A percentile compares a stretch with the other conserved stretches of the same genome.
These are phyloP conservation scores for Fringilla coelebs DNA, from an alignment of 2,797 vertebrate species.

Conservation along the genomic window DNA sequence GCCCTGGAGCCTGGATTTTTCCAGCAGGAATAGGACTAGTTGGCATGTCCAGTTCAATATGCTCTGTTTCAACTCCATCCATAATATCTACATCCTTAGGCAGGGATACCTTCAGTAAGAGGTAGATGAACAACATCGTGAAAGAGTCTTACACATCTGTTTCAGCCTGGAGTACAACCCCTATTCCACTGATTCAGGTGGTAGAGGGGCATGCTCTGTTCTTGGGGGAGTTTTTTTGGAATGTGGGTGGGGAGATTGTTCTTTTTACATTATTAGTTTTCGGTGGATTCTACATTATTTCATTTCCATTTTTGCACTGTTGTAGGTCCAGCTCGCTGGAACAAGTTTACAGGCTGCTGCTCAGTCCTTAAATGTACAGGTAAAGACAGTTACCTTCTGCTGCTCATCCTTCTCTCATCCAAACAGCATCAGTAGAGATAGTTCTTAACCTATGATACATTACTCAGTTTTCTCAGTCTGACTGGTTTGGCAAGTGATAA, in stretches of 20 bases:
- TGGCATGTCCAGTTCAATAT: not conserved
- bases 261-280: not conserved
- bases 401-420: not conserved
- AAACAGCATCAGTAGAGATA: not conserved
- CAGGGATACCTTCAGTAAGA: not conserved
- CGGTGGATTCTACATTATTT: slow-evolving; percentile 15
- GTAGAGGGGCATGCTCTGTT: not conserved
- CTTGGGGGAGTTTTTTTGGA: not conserved
- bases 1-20: not conserved
- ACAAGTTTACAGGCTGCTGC: slow-evolving; percentile 84
- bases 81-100: not conserved
- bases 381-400: slow-evolving; percentile 56
- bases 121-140: not conserved
- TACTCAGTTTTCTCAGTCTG: not conserved
- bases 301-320: slow-evolving; percentile 59
- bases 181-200: not conserved
- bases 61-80: not conserved
- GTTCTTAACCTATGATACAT: not conserved
- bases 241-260: not conserved
- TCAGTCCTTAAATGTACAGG: slow-evolving; percentile 84
- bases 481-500: not conserved
- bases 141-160: not conserved
- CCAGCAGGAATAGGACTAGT: not conserved
- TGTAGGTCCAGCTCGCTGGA: slow-evolving; percentile 83
- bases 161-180: not conserved